Percentiles rank a stretch among this genome's conserved stretches.
Evolutionary conservation across 2,797 vertebrate species (phyloP).

Genomic region (Apodemus agrarius): DNA sequence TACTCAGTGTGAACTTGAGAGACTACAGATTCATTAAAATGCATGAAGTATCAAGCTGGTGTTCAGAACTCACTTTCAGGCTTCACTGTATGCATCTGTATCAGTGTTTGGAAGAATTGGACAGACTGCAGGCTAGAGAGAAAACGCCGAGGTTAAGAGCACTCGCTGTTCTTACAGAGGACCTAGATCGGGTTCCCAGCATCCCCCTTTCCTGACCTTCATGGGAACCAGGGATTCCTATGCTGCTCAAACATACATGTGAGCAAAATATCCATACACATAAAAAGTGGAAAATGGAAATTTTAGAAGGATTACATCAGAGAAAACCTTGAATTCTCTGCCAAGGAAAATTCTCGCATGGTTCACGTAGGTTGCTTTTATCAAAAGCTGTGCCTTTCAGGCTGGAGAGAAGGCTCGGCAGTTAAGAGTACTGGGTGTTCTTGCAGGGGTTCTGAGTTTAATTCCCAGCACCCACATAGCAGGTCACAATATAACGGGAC

Average conservation of each 20-base stretch:
- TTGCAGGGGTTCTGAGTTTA: not conserved
- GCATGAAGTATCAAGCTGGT: not conserved
- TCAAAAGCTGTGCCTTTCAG: not conserved
- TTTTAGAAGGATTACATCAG: not conserved
- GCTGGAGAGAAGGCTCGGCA: not conserved
- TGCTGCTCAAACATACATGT: not conserved
- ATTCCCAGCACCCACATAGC: too few species aligned
- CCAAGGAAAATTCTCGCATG: not conserved
- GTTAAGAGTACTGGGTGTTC: not conserved
- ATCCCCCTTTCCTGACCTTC: not conserved
- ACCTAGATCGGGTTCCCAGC: not conserved
- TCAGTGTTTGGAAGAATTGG: not conserved
- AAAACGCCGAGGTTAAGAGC: not conserved
- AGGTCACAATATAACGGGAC: not conserved
- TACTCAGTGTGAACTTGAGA: not conserved
- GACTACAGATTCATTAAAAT: not conserved
- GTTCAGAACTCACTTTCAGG: not conserved
- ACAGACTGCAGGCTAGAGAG: not conserved
- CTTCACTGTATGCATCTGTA: not conserved
- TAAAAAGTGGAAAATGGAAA: not conserved
- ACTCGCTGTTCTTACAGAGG: not conserved
- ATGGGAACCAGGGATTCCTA: not conserved
- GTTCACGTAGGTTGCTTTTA: not conserved
- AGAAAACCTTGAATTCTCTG: not conserved
- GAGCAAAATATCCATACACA: not conserved